Evolutionary conservation across 2,888 invertebrate species (phyloP).

Genomic region (Seira ritae): DNA sequence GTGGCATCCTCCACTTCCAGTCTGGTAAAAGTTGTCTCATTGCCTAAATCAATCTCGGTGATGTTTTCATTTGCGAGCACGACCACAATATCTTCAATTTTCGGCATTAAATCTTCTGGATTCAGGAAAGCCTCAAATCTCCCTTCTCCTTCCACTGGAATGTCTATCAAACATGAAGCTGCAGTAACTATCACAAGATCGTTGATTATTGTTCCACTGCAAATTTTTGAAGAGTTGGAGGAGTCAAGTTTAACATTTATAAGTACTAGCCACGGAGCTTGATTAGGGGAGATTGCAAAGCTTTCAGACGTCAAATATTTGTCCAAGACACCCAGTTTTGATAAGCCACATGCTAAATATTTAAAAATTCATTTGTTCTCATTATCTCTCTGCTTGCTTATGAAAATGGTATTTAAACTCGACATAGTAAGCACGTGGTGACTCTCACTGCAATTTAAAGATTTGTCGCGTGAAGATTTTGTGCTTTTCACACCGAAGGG

Average conservation of each 20-base stretch:
- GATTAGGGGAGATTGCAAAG: background rate
- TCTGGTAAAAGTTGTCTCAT: background rate
- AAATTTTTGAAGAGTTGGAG: background rate
- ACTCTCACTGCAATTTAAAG: constrained; percentile 37
- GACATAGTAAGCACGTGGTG: too few species aligned
- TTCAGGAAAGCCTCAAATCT: background rate
- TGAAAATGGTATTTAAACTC: too few species aligned
- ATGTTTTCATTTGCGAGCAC: background rate
- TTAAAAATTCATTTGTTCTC: background rate
- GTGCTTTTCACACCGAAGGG: too few species aligned
- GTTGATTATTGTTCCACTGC: constrained; percentile 52
- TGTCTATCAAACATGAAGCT: constrained; percentile 10
- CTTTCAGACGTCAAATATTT: background rate
- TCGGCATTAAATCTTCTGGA: background rate
- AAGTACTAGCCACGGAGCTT: constrained; percentile 11
- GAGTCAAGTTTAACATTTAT: background rate
- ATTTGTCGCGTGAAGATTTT: background rate
- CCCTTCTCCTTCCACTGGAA: background rate
- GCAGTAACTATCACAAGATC: constrained; percentile 44
- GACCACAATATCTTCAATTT: too few species aligned
- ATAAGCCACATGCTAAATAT: constrained; percentile 26
- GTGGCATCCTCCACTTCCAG: background rate
- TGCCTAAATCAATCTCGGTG: background rate
- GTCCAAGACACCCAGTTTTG: background rate
- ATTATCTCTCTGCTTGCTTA: too few species aligned